These are phyloP conservation scores for Polyommatus icarus DNA, from an alignment of 2,888 invertebrate genomes.

Conservation along the genomic window DNA sequence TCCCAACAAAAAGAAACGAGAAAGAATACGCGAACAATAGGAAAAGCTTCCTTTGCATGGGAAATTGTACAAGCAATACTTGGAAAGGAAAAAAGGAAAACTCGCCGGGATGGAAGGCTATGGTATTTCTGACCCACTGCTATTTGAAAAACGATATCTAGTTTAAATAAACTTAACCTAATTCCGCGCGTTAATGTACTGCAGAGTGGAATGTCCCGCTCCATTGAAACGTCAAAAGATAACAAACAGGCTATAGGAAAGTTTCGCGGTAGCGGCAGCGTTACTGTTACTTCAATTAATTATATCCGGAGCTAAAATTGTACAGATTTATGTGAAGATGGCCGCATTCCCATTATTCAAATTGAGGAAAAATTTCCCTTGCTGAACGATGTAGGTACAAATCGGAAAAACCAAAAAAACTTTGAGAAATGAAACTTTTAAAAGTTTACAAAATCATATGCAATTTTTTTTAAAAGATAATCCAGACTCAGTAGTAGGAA, in stretches of 20 bases:
- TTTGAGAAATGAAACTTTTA: neutral
- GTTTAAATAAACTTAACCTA: slow-evolving; percentile 29
- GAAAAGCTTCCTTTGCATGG: slow-evolving; percentile 13
- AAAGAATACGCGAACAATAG: slow-evolving; percentile 11
- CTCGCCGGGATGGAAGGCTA: neutral
- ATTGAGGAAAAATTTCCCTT: slow-evolving; percentile 6
- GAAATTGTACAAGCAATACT: slow-evolving; percentile 3
- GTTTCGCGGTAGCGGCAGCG: slow-evolving; percentile 40
- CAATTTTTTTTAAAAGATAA: too few relatives aligned
- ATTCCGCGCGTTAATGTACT: slow-evolving; percentile 31
- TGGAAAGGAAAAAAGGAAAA: slow-evolving; percentile 14
- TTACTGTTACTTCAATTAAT: slow-evolving; percentile 44
- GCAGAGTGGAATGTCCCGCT: slow-evolving; percentile 40
- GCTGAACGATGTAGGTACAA: neutral
- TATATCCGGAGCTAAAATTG: slow-evolving; percentile 38
- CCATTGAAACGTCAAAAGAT: slow-evolving; percentile 42
- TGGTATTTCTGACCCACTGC: slow-evolving; percentile 11
- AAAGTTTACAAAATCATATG: too few relatives aligned
- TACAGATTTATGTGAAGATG: slow-evolving; percentile 37
- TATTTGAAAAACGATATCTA: slow-evolving; percentile 29
- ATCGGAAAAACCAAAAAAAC: neutral
- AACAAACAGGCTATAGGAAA: slow-evolving; percentile 57
- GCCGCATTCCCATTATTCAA: neutral
- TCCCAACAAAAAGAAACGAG: neutral
- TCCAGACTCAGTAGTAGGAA: too few relatives aligned